Percentiles rank a stretch among this genome's conserved stretches.
These are phyloP conservation scores for Mastigias papua DNA, from an alignment of 30 jellyfish, hydroid and myxozoan genomes.

Conservation along the genomic window DNA sequence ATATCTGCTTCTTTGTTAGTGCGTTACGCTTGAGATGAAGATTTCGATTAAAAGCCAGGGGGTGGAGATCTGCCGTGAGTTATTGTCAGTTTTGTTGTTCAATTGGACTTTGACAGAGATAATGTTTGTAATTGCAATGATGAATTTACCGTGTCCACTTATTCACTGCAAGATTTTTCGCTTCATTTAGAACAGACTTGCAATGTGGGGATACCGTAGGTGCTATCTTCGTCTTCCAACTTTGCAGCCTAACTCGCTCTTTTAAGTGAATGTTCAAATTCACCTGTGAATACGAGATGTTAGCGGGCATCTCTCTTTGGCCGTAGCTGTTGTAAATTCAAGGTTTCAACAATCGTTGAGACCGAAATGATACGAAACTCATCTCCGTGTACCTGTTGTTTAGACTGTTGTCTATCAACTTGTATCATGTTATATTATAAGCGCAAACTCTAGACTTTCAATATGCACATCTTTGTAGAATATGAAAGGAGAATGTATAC, in stretches of 20 bases:
- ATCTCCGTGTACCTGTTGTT: background rate
- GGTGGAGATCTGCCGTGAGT: constrained; percentile 36
- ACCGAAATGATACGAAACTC: background rate
- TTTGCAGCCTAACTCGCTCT: background rate
- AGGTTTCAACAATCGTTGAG: background rate
- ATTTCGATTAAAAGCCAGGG: constrained; percentile 63
- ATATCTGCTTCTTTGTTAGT: constrained; percentile 49
- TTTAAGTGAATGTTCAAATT: background rate
- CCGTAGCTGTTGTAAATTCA: background rate
- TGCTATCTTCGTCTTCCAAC: background rate
- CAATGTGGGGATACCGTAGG: background rate
- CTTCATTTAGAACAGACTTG: background rate
- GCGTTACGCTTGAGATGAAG: constrained; percentile 67
- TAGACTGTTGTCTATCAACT: background rate
- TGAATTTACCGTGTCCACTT: background rate
- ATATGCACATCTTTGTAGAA: background rate
- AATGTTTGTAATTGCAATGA: background rate
- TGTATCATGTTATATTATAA: background rate
- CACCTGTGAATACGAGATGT: background rate
- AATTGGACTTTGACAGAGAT: constrained; percentile 19
- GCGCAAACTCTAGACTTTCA: background rate
- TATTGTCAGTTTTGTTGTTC: constrained; percentile 3
- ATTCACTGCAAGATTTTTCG: background rate
- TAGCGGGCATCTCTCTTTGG: background rate
- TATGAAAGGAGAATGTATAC: background rate